Evolutionary conservation across 2,888 invertebrate genomes (phyloP).

Genomic region (Criorhina ranunculi): DNA sequence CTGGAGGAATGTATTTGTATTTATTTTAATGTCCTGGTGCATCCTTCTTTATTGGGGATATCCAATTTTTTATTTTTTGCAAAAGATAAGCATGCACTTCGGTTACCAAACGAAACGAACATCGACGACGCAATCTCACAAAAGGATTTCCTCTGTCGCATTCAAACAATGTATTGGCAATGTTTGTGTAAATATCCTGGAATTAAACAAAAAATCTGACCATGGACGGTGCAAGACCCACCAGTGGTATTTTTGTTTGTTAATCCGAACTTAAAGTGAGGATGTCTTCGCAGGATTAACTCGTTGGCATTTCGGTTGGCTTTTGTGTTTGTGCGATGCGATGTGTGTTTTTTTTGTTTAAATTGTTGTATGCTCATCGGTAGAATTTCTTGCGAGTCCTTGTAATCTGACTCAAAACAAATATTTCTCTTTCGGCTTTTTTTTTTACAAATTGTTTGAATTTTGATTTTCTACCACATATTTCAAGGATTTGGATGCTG

Average conservation of each 20-base stretch:
- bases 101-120: conserved; percentile 16
- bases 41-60: conserved; percentile 57
- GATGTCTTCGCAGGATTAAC: conserved; percentile 73
- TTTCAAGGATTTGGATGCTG: too few species aligned
- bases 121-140: conserved; percentile 57
- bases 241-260: conserved; percentile 58
- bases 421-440: too few species aligned
- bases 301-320: conserved; percentile 44
- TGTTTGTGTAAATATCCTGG: conserved; percentile 69
- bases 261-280: conserved; percentile 70
- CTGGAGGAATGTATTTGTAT: conserved; percentile 59
- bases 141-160: conserved; percentile 72
- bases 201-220: conserved; percentile 67
- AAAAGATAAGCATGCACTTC: conserved; percentile 64
- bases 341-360: conserved; percentile 36
- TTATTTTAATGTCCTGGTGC: conserved; percentile 56
- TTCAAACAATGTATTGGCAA: conserved; percentile 64
- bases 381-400: too few species aligned
- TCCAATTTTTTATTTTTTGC: conserved; percentile 25
- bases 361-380: conserved; percentile 40
- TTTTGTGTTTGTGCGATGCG: conserved; percentile 38
- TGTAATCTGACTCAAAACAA: too few species aligned
- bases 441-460: too few species aligned
- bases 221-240: conserved; percentile 27
- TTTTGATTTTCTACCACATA: too few species aligned